Evolutionary conservation across 1,140 invertebrate genomes (phyloP).

Genomic region (Geopemphigus sp.): DNA sequence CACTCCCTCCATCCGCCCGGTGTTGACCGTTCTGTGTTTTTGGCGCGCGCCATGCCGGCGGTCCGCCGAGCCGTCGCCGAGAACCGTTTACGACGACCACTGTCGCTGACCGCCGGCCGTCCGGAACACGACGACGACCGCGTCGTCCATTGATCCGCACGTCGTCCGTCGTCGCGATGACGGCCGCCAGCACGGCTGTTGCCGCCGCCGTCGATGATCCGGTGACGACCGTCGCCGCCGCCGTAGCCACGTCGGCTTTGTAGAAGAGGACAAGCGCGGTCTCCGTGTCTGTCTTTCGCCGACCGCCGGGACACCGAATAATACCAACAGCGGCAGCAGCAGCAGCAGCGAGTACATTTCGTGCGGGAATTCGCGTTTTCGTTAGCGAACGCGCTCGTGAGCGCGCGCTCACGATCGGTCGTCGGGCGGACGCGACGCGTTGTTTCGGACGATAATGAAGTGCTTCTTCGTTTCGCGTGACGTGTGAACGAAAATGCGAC

Average conservation of each 20-base stretch:
- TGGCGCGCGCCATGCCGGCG: neutral
- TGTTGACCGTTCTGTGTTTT: too few relatives aligned
- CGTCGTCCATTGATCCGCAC: neutral
- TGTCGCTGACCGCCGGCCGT: conserved; percentile 4
- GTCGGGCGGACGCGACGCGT: neutral
- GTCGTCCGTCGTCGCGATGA: neutral
- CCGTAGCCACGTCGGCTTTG: neutral
- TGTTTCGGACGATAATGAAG: conserved; percentile 38
- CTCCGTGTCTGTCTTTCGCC: too few relatives aligned
- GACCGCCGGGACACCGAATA: neutral
- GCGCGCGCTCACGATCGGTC: neutral
- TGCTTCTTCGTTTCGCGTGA: conserved; percentile 27
- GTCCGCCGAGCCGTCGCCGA: neutral
- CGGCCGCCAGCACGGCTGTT: neutral
- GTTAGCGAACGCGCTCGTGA: too few relatives aligned
- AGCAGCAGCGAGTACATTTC: too few relatives aligned
- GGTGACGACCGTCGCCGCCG: neutral
- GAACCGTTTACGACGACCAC: neutral
- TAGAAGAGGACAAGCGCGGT: neutral
- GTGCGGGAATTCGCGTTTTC: neutral
- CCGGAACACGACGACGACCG: neutral
- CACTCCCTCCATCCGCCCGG: too few relatives aligned
- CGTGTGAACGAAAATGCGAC: conserved; percentile 46
- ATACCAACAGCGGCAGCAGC: neutral
- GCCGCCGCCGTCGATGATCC: neutral